These are phyloP conservation scores for Liposcelis brunnea DNA, from an alignment of 2,888 invertebrate genomes.

Conservation along the genomic window DNA sequence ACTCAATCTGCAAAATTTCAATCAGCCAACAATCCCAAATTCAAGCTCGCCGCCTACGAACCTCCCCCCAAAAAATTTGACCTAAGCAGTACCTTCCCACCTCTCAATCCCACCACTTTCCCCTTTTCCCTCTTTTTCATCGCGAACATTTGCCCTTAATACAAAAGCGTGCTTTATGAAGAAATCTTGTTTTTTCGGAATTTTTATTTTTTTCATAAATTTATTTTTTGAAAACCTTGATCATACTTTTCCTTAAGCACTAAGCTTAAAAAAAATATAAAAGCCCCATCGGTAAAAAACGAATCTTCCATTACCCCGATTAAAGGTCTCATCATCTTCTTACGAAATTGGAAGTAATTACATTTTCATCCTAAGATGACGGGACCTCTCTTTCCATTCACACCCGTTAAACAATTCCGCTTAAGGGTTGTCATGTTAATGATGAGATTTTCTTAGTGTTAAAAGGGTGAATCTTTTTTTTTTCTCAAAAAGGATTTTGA, in stretches of 20 bases:
- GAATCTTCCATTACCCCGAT: background rate
- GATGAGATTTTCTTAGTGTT: conserved; percentile 4
- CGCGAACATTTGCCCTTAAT: no score
- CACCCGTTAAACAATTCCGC: background rate
- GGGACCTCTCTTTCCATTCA: background rate
- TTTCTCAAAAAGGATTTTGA: background rate
- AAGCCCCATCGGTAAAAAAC: background rate
- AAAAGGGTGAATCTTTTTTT: conserved; percentile 4
- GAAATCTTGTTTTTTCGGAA: background rate
- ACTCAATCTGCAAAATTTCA: no score
- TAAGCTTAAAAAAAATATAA: background rate
- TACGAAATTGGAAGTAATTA: background rate
- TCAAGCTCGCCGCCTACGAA: no score
- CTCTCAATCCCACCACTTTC: no score
- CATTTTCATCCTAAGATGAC: background rate
- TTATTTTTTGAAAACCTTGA: background rate
- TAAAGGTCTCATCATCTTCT: background rate
- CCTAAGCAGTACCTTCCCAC: no score
- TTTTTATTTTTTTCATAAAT: background rate
- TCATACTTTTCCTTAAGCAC: background rate
- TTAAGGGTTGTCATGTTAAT: background rate
- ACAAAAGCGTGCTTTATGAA: no score
- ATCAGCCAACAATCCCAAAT: no score
- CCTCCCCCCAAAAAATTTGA: no score
- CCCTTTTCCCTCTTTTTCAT: no score